Evolutionary conservation across 2,113 vertebrate genomes (phyloP).

Genomic region (Lycaon pictus): DNA sequence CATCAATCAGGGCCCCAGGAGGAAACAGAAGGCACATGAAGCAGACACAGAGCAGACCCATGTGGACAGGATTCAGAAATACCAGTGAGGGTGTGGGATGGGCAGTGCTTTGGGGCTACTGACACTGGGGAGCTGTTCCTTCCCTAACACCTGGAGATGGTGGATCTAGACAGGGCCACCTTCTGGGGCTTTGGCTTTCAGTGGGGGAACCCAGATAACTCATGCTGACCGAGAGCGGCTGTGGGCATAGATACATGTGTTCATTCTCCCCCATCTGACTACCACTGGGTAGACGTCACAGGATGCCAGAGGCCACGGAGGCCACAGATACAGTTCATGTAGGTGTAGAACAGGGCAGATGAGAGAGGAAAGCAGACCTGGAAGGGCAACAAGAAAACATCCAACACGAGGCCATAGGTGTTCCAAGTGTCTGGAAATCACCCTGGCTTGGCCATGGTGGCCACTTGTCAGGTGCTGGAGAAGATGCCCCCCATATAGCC

Average conservation of each 20-base stretch:
- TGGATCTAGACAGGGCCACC: not conserved
- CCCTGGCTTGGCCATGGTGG: not conserved
- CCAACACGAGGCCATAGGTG: not conserved
- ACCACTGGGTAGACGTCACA: no score
- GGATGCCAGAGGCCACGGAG: not conserved
- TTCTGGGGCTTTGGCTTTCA: not conserved
- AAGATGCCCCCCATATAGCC: not conserved
- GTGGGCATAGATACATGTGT: accelerated
- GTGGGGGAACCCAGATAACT: not conserved
- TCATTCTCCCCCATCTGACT: not conserved
- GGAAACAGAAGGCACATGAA: not conserved
- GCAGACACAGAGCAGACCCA: accelerated
- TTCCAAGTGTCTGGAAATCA: not conserved
- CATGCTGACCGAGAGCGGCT: not conserved
- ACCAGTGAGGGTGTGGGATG: accelerated
- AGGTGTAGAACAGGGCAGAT: not conserved
- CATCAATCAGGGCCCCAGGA: not conserved
- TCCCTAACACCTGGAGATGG: accelerated
- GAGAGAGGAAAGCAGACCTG: no score
- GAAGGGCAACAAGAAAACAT: not conserved
- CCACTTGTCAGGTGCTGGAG: not conserved
- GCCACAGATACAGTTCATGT: accelerated
- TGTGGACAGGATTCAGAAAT: not conserved
- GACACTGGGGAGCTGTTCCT: not conserved
- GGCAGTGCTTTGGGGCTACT: not conserved